Evolutionary conservation across 2,113 vertebrate genomes (phyloP).

Genomic region (Pantherophis guttatus): DNA sequence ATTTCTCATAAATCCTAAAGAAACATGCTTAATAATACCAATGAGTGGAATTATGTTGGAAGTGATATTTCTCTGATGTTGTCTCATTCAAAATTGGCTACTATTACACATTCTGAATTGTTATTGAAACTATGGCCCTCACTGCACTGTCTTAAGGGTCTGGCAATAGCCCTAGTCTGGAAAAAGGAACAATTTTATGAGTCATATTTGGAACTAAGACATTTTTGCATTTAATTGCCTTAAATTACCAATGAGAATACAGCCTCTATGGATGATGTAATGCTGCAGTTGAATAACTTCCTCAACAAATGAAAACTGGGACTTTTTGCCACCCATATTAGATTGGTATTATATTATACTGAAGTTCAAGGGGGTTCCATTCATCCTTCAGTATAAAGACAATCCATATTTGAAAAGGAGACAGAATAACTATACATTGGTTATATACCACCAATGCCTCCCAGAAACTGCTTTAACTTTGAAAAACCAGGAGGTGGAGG

Average conservation of each 20-base stretch:
- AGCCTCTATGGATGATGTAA: not conserved
- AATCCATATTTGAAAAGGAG: not conserved
- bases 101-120: not conserved
- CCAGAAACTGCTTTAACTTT: not conserved
- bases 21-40: not conserved
- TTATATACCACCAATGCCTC: not conserved
- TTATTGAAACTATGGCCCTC: not conserved
- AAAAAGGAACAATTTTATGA: not conserved
- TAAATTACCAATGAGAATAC: not conserved
- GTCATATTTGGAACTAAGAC: not conserved
- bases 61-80: not conserved
- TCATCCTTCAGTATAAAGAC: not conserved
- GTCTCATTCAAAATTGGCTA: not conserved
- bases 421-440: not conserved
- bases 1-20: not conserved
- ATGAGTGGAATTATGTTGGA: not conserved
- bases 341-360: not conserved
- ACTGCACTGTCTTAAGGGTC: not conserved
- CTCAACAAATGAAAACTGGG: not conserved
- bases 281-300: not conserved
- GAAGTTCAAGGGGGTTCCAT: not conserved
- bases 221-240: not conserved
- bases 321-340: not conserved
- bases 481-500: not conserved
- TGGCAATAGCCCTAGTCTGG: not conserved